These are phyloP conservation scores for Mormyrops boulengeri DNA, from an alignment of 2,797 vertebrate species.

Conservation along the genomic window DNA sequence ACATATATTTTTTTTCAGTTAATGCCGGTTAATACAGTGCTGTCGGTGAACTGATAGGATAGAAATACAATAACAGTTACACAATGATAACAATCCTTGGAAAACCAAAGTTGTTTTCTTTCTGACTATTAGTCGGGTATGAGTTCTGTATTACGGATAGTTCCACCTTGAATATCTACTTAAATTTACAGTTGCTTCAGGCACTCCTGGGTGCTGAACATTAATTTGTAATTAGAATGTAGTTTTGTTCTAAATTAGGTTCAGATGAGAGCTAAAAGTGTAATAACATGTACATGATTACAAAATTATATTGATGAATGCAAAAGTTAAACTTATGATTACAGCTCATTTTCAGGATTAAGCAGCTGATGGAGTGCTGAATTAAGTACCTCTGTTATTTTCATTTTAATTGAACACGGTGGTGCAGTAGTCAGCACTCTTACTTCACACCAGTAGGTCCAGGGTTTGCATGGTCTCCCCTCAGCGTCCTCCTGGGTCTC, in stretches of 20 bases:
- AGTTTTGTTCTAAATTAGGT: background rate
- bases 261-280: background rate
- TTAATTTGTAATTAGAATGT: background rate
- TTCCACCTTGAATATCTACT: background rate
- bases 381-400: background rate
- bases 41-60: background rate
- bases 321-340: background rate
- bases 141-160: background rate
- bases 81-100: background rate
- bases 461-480: background rate
- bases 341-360: background rate
- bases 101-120: background rate
- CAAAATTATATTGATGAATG: background rate
- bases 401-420: background rate
- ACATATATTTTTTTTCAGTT: background rate
- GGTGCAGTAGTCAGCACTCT: background rate
- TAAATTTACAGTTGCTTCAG: background rate
- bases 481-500: background rate
- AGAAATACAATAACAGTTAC: background rate
- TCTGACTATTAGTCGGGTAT: background rate
- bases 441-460: background rate
- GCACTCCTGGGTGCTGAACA: background rate
- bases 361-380: background rate
- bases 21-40: background rate
- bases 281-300: background rate